Evolutionary conservation across 2,888 invertebrate species (phyloP).

Genomic region (Drosophila picticornis): DNA sequence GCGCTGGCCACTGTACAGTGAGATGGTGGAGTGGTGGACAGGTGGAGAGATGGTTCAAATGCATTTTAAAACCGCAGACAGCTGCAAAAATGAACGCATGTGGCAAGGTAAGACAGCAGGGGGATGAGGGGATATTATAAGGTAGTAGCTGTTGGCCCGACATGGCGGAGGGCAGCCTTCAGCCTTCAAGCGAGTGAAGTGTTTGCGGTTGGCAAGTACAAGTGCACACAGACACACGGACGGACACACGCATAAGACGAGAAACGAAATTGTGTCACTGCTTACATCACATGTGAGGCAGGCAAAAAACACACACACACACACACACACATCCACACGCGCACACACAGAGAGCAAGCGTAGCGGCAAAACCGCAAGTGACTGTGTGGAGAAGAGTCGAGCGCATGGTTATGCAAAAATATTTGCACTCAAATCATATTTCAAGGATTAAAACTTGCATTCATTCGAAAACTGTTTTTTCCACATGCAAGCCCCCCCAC

Average conservation of each 20-base stretch:
- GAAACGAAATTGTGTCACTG: conserved; percentile 66
- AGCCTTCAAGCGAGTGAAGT: conserved; percentile 77
- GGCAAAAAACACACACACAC: conserved; percentile 28
- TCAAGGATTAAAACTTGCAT: conserved; percentile 81
- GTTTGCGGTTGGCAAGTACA: conserved; percentile 80
- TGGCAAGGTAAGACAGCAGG: conserved; percentile 12
- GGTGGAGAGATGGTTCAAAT: conserved; percentile 15
- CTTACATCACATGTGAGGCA: conserved; percentile 56
- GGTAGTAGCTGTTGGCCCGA: conserved; percentile 19
- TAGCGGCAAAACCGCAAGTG: conserved; percentile 43
- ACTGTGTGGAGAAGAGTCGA: conserved; percentile 50
- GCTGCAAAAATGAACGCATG: conserved; percentile 49
- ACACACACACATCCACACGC: conserved; percentile 15
- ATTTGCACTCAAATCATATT: conserved; percentile 82
- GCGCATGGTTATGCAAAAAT: conserved; percentile 81
- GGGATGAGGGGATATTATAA: conserved; percentile 1
- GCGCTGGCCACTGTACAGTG: conserved; percentile 11
- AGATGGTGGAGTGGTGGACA: not conserved
- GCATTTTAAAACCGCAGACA: conserved; percentile 61
- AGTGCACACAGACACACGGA: conserved; percentile 57
- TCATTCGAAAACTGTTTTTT: conserved; percentile 77
- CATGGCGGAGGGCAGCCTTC: conserved; percentile 62
- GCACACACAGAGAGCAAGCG: conserved; percentile 23
- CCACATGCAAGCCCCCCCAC: conserved; percentile 67
- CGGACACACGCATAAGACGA: conserved; percentile 41